Conservation (phyloP, 2,797 vertebrate genomes). For the Morelia viridis region DNA sequence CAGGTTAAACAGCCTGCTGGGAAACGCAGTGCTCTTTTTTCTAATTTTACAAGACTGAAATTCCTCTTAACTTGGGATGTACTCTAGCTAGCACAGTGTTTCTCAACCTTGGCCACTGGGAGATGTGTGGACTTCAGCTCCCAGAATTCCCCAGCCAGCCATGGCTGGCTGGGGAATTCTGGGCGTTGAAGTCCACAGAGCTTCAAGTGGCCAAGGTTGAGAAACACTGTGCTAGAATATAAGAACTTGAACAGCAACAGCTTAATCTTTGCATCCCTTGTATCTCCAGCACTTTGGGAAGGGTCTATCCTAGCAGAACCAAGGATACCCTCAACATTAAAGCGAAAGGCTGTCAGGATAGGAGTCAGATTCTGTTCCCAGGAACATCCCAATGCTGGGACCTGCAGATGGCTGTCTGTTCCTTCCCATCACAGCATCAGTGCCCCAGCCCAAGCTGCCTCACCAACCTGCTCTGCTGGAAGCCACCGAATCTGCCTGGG, state of each 20-base stretch:
- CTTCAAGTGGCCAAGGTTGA: too few relatives aligned
- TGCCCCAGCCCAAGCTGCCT: not conserved
- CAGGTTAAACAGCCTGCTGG: not conserved
- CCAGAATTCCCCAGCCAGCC: too few relatives aligned
- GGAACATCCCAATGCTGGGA: not conserved
- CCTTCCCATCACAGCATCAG: too few relatives aligned
- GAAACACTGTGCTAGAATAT: too few relatives aligned
- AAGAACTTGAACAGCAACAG: not conserved
- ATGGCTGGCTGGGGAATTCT: too few relatives aligned
- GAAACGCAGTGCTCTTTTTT: too few relatives aligned
- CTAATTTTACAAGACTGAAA: not conserved
- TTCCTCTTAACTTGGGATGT: not conserved
- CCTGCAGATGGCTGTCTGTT: not conserved
- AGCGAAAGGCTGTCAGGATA: not conserved
- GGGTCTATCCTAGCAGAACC: not conserved
- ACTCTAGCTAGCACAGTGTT: not conserved
- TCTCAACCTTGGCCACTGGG: too few relatives aligned
- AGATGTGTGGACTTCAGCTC: too few relatives aligned
- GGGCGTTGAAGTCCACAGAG: too few relatives aligned
- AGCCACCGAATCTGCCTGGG: slow-evolving; percentile 81
- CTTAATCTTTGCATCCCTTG: not conserved
- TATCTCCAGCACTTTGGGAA: not conserved
- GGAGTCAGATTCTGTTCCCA: not conserved
- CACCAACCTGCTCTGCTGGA: slow-evolving; percentile 88
- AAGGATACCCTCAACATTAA: not conserved